A percentile compares a stretch with the other conserved stretches of the same genome.
phyloP scores from a whole-genome alignment of 2,113 vertebrate species.

The Lagenorhynchus albirostris region DNA sequence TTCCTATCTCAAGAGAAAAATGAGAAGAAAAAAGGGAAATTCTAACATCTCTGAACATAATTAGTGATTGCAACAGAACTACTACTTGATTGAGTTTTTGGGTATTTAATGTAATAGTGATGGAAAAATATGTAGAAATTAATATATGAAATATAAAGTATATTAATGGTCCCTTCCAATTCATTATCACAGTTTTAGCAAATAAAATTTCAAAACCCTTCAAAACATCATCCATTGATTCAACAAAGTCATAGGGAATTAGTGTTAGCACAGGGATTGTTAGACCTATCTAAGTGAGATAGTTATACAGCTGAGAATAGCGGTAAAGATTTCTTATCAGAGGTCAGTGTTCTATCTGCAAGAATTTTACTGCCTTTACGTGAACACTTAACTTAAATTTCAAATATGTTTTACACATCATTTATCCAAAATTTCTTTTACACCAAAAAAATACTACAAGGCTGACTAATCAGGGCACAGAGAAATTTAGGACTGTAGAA shows the following conservation, averaged over 20 bases:
- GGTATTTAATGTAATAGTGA: background rate
- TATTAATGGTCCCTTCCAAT: slow-evolving; percentile 1
- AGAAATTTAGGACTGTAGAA: background rate
- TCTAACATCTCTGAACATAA: slow-evolving; percentile 10
- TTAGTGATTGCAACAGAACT: background rate
- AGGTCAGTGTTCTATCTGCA: background rate
- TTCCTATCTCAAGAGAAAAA: background rate
- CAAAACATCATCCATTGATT: background rate
- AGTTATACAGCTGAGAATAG: background rate
- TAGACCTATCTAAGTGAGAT: background rate
- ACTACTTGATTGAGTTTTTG: background rate
- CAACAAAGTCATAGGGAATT: background rate
- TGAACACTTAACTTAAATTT: background rate
- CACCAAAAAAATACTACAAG: background rate
- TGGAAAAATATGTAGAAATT: background rate
- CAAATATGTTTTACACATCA: background rate
- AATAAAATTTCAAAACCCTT: background rate
- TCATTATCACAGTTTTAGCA: background rate
- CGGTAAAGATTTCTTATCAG: background rate
- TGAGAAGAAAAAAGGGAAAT: background rate
- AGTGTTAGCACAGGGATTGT: background rate
- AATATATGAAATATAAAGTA: background rate
- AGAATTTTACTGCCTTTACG: background rate
- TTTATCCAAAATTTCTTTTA: slow-evolving; percentile 5
- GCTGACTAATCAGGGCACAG: background rate